These are phyloP conservation scores for Semnornis frantzii DNA, from an alignment of 2,113 vertebrate species.

Conservation along the genomic window DNA sequence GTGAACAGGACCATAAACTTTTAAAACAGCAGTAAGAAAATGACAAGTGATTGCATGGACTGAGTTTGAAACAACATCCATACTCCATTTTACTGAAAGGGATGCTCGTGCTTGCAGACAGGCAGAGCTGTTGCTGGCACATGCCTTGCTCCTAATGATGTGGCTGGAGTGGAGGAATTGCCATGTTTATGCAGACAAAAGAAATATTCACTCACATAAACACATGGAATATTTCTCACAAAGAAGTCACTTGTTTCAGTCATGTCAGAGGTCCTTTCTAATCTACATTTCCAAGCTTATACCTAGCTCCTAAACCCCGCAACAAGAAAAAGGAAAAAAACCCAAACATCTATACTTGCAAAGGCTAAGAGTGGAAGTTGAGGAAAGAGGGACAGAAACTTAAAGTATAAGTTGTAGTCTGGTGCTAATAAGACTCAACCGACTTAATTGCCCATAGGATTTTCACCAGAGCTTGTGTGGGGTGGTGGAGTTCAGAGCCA, in stretches of 20 bases:
- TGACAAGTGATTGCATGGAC: background rate
- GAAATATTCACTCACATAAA: background rate
- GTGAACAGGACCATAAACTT: background rate
- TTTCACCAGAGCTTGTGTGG: background rate
- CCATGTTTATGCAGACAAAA: fast-evolving
- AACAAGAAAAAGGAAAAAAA: background rate
- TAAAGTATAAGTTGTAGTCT: background rate
- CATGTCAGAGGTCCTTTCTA: background rate
- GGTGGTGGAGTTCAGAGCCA: background rate
- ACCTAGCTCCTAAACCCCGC: background rate
- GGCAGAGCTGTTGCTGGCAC: fast-evolving
- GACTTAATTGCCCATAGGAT: background rate
- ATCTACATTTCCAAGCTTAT: background rate
- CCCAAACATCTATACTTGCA: background rate
- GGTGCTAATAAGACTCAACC: background rate
- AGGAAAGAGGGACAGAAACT: background rate
- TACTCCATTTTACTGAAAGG: background rate
- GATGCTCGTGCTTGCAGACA: background rate
- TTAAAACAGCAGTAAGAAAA: background rate
- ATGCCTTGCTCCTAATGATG: background rate
- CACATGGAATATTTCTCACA: background rate
- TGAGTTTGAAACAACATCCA: background rate
- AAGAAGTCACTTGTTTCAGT: background rate
- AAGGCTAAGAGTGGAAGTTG: fast-evolving
- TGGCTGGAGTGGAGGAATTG: background rate